Base-by-base conservation (phyloP, 2,797 vertebrate species). In the Sebastiscus tertius region DNA sequence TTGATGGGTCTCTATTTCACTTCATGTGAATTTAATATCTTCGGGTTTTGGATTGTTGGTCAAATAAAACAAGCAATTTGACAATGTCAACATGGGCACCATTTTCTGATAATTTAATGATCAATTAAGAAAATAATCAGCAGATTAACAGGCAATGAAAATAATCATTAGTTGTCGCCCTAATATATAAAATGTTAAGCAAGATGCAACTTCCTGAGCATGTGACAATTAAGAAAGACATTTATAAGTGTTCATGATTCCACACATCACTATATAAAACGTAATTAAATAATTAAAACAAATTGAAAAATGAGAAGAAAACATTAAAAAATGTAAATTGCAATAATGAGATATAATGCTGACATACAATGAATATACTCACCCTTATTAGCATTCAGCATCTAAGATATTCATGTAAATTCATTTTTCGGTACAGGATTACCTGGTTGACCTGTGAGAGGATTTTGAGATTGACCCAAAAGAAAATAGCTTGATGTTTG, bases 401-500 rank as follows among this genome's bases (percentile, higher is more conserved):
- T 52, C 14, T 31, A 10, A 27, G 1, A 22, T 27, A 10, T 7
- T 27, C 24, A 36, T 60, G 39, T 6, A 5, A 22, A 61, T 36
- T 0, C 42, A 36, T 26, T 67, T 31, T 31, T 31, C 31, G 5
- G 55, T 13, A 8, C 0, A 5, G 16, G 16, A 8, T 4, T 4
- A 16, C 8, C 14, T 22, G 24, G 39, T 26, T 52, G 26, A 52
- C 8, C 6, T 3, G 12, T 4, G 13, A 36, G 9, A 55, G 2
- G 4, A 55, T 14, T 26, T 27, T 26, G 14, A 64, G 6, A 6
- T 14, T 1, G 22, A 56, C 3, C 14, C 36, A 39, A 20, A n/a
- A 55, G 5, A 39, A 26, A 55, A 83, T 82, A 86, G 3, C 31
- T 84, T 79, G 88, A 82, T 76, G 58, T 89, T 65, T 93, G 89